Evolutionary conservation across 2,888 invertebrate species (phyloP), one percentile per base, ranked within the genome.

Genomic region (Drosophila pegasa): DNA sequence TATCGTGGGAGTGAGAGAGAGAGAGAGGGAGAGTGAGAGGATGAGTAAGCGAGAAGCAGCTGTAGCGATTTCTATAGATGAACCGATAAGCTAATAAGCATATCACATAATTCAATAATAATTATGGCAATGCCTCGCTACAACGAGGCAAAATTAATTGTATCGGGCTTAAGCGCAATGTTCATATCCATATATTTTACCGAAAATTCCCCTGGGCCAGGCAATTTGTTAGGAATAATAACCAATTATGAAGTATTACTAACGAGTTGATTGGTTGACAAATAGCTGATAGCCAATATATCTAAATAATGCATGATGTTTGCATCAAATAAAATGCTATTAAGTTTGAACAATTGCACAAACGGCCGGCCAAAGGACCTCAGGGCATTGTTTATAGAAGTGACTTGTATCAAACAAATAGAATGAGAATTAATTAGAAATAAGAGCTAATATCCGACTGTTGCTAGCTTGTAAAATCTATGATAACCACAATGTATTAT

Each of bases 61-160:
- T 33, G 14, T 20, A 29, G 43, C 45, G 16, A 38, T 60, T 50
- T 45, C 35, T 72, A 63, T 63, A 57, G 69, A 59, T 68, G 43
- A 40, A 57, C 33, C 55, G 74, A 73, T 63, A 59, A 59, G 68
- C 58, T 58, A 62, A 73, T 73, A 73, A 73, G 63, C 73, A 69
- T 69, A 58, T 73, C 63, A 45, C 22, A 37, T 69, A 50, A 69
- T 61, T 57, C 48, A 60, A 52, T 72, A 51, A 61, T 54, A 48
- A 69, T 73, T 73, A 69, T 56, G 48, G 37, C 63, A 57, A 63
- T 60, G 31, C 48, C 40, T 54, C 40, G 52, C 6, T 41, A 25
- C 41, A 33, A 40, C 27, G 33, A 48, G 58, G 8, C 38, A n/a
- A n/a, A 37, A 50, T 66, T 43, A 55, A 58, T 50, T 58, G 45